phyloP scores from a whole-genome alignment of 2,113 vertebrate species.

The Rousettus leschenaultii region DNA sequence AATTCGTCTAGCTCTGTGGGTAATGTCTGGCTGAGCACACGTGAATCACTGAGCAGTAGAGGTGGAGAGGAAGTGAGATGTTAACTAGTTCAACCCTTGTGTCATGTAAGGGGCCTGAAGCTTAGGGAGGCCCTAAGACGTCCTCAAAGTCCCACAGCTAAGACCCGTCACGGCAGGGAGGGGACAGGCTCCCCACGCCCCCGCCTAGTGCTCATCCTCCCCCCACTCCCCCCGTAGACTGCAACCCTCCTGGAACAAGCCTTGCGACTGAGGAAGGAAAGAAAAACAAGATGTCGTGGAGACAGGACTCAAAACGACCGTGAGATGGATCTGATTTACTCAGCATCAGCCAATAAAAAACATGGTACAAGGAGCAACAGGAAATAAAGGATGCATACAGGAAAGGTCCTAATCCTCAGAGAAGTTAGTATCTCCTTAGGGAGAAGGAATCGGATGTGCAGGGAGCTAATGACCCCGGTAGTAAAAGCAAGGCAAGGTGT shows the following conservation, averaged over 20 bases:
- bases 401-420: background rate
- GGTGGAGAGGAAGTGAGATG: background rate
- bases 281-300: background rate
- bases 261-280: background rate
- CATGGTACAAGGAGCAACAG: background rate
- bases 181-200: accelerated
- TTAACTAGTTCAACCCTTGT: background rate
- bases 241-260: background rate
- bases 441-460: background rate
- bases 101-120: background rate
- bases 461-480: background rate
- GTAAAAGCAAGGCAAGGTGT: background rate
- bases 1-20: background rate
- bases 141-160: background rate
- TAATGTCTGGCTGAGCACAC: background rate
- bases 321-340: background rate
- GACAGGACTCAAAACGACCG: background rate
- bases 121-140: background rate
- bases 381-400: background rate
- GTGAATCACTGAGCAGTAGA: background rate
- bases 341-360: background rate
- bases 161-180: background rate
- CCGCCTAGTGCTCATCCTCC: too few relatives aligned
- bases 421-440: background rate
- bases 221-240: background rate